Base-by-base conservation (phyloP, 2,797 vertebrate genomes). In the Oryzias dopingdopingensis region DNA sequence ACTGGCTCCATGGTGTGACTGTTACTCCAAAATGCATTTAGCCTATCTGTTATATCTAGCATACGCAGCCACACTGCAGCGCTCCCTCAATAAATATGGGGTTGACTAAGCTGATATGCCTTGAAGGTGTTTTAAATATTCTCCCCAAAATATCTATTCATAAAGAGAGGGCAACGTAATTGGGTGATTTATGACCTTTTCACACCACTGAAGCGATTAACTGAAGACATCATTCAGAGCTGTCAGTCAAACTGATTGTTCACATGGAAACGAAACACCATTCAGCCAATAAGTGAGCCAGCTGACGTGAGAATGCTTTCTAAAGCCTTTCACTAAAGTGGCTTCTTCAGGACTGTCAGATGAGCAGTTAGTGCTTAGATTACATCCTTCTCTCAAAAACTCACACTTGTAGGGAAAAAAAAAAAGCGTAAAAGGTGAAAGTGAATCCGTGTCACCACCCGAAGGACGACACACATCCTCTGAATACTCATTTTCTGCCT, bases 121-220 rank as follows among this genome's bases (percentile, higher is more conserved):
- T 86, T 70, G 4, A 67, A 83, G 77, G 79, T 74, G 20, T 88
- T 87, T 88, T 80, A 83, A 88, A 88, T 84, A 86, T 80, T 74
- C 72, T 79, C 70, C 62, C 64, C 68, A 77, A 81, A 87, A 89
- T 86, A 88, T 90, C 86, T 83, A 84, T 88, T 88, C 86, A 88
- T 86, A 84, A 85, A 86, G 79, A 74, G 40, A 53, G 48, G 18
- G 42, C 60, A 44, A 80, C 67, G 76, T 89, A 90, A 90, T 91
- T 89, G 86, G 83, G 70, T 83, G 84, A 88, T 90, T 90, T 86
- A 87, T 89, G 88, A 90, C 89, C 89, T 90, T 89, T 90, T 88
- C 88, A 89, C 87, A 89, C 83, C 83, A 85, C 72, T 85, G 85
- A 81, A 90, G 88, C 85, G 87, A 89, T 89, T 87, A 89, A 87